Evolutionary conservation across 2,888 invertebrate species (phyloP).

Genomic region (Endotricha flammealis): DNA sequence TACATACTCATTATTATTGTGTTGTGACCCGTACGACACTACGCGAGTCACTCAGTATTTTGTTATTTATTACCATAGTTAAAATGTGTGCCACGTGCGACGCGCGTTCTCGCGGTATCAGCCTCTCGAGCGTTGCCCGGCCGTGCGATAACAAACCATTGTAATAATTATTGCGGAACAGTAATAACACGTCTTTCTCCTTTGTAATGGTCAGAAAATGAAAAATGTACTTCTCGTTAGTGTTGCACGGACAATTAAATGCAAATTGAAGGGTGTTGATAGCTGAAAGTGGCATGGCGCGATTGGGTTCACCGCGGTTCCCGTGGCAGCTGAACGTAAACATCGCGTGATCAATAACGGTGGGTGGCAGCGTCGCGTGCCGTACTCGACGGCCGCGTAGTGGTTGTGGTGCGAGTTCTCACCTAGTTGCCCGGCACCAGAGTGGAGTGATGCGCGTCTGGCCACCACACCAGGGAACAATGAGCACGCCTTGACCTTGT

Average conservation of each 20-base stretch:
- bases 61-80: slow-evolving; percentile 48
- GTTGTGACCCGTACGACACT: no score
- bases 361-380: slow-evolving; percentile 37
- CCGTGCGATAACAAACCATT: slow-evolving; percentile 36
- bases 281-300: slow-evolving; percentile 42
- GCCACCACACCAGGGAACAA: slow-evolving; percentile 57
- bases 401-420: slow-evolving; percentile 29
- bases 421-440: slow-evolving; percentile 39
- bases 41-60: no score
- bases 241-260: slow-evolving; percentile 26
- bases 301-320: slow-evolving; percentile 50
- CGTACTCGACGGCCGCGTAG: slow-evolving; percentile 24
- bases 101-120: slow-evolving; percentile 30
- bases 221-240: background rate
- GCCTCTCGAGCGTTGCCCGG: slow-evolving; percentile 26
- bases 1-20: no score
- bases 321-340: slow-evolving; percentile 71
- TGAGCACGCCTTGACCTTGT: slow-evolving; percentile 74
- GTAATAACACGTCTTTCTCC: slow-evolving; percentile 16
- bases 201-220: no score
- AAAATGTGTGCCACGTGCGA: slow-evolving; percentile 42
- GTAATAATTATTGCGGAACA: slow-evolving; percentile 8
- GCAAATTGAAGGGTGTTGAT: slow-evolving; percentile 34
- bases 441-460: slow-evolving; percentile 47
- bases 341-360: slow-evolving; percentile 67